Evolutionary conservation across 2,113 vertebrate species (phyloP), one percentile per base, ranked within the genome.

Genomic region (Sarotherodon lohbergeri): DNA sequence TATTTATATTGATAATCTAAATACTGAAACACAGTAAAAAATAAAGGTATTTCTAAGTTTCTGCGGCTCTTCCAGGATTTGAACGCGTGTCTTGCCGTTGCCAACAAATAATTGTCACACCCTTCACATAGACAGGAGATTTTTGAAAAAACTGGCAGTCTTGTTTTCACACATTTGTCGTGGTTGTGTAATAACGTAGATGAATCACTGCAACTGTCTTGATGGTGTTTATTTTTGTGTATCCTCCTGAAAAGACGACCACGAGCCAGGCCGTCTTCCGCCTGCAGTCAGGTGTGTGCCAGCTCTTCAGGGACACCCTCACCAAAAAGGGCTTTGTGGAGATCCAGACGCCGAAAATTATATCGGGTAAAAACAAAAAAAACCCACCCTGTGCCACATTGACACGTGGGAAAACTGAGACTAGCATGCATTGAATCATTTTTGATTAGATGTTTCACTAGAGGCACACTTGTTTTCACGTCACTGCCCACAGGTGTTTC

Each of bases 341-440:
- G 97, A 98, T 99, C 94, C 99, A 99, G 92, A 99, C 98, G 86
- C 98, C 98, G 61, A 99, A 99, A 97, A 99, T 99, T 85, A 99
- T 99, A 95, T 99, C 98, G 94, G 98, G 98, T 99, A 97, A 79
- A 32, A 41, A 63, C 1, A 43, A 34, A 14, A 17, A 36, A 61
- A 48, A 29, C 0, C 71, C 71, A 29, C 9, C 22, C 27, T 32
- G 4, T 32, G 6, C 55, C 68, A 48, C 36, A 29, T 4, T 43
- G 10, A 27, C 86, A 61, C 11, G 2, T n/a, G 82, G 76, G 68
- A 27, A 50, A 80, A 61, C 11, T 14, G 10, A 59, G 19, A 48
- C 11, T 61, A 48, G 43, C 71, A 8, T 6, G 36, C 9, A 16
- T 13, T 52, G 27, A 87, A 34, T 78, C 10, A 52, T 78, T 52